Base-by-base conservation (phyloP, 1,140 invertebrate species). In the Sinella curviseta region DNA sequence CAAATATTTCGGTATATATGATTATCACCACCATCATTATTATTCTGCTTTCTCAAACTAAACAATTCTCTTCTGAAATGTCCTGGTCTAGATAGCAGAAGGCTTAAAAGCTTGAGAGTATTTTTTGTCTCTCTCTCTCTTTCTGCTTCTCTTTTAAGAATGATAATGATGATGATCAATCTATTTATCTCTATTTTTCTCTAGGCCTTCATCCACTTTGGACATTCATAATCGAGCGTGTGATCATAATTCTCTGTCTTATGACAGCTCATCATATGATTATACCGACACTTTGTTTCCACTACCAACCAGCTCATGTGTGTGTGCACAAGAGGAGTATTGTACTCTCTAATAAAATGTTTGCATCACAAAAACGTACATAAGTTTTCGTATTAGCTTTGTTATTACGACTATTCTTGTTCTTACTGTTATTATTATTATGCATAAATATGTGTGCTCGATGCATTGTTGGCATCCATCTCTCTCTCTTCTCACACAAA, bases 241-340 rank as follows among this genome's bases (percentile, higher is more conserved):
- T 75, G 74, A 75, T 75, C 34, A 75, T 75, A 75, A 75, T 54
- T 75, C 74, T 75, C 74, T 31, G 34, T 48, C 65, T 36, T 75
- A 75, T 74, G 74, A 75, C 74, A 75, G 74, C 74, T 75, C 28
- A 14, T 75, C 65, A 33, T 70, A 70, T 31, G 65, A 70, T 70
- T 70, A 12, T 33, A 70, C 74, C 39, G 74, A 26, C 74, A 16
- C 35, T 75, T 48, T 30, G n/a, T 75, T 54, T 75, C 74, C 31
- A n/a, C 31, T 12, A 12, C 26, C 34, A 36, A 14, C 26, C 26
- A 36, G 4, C 70, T 33, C 70, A 31, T 17, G 24, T 28, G 26
- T 8, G 16, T 14, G 8, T 17, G 8, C 24, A 60, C 57, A 17
- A 60, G 57, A 8, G 12, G 14, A 60, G 24, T 60, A 60, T 60